These are phyloP conservation scores for Hydropsyche betteni DNA, from an alignment of 2,888 invertebrate genomes.

Conservation along the genomic window DNA sequence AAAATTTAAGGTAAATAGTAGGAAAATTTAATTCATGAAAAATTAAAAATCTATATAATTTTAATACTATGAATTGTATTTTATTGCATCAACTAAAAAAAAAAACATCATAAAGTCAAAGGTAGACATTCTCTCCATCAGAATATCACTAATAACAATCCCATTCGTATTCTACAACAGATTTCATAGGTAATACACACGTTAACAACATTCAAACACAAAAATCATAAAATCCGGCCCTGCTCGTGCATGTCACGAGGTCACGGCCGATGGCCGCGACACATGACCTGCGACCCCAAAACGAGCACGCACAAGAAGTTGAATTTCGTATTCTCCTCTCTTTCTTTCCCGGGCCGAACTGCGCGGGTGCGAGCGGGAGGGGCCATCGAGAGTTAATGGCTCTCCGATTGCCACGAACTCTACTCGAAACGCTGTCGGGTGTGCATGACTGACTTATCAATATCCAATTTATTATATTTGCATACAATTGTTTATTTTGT, in stretches of 20 bases:
- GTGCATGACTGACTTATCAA: constrained; percentile 8
- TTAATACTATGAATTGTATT: no score
- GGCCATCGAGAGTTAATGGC: not conserved
- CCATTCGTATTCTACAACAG: no score
- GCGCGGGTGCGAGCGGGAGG: not conserved
- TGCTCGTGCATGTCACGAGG: constrained; percentile 44
- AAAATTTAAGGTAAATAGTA: no score
- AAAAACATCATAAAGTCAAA: no score
- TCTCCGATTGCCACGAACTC: constrained; percentile 26
- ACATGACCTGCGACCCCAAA: constrained; percentile 47
- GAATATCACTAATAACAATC: no score
- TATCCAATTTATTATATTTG: not conserved
- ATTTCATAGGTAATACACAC: no score
- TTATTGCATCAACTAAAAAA: no score
- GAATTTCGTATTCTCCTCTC: constrained; percentile 31
- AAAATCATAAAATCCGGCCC: constrained; percentile 30
- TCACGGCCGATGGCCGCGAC: constrained; percentile 50
- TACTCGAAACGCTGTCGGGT: not conserved
- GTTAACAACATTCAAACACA: no score
- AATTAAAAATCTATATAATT: no score
- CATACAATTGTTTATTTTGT: not conserved
- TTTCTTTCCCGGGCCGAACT: not conserved
- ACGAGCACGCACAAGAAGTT: constrained; percentile 27
- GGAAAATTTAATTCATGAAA: no score
- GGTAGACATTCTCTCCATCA: no score